A percentile compares a stretch with the other conserved stretches of the same genome.
phyloP scores from a whole-genome alignment of 2,113 vertebrate species.

The Oophaga pumilio region DNA sequence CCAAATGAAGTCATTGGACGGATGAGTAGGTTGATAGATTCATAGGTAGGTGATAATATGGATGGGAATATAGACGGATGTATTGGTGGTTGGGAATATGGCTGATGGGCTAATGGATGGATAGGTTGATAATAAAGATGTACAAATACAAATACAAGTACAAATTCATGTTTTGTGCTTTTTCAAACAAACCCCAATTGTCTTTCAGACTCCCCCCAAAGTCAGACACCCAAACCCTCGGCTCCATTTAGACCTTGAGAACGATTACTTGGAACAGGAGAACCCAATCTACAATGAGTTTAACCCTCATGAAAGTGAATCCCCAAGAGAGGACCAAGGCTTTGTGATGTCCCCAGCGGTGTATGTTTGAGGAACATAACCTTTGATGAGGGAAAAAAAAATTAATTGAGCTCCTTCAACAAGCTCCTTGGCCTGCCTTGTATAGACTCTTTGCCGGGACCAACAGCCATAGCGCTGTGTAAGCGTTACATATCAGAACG shows the following conservation, averaged over 20 bases:
- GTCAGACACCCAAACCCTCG: not conserved
- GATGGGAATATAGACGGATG: no score
- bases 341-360: conserved; percentile 73
- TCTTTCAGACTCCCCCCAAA: conserved; percentile 31
- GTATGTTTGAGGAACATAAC: conserved; percentile 65
- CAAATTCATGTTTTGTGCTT: no score
- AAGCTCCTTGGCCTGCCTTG: not conserved
- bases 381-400: not conserved
- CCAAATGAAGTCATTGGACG: no score
- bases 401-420: not conserved
- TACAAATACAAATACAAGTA: no score
- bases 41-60: no score
- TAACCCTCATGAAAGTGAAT: conserved; percentile 56
- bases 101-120: no score
- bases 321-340: conserved; percentile 58
- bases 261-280: conserved; percentile 68
- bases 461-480: not conserved
- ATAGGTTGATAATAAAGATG: no score
- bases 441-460: not conserved
- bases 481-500: not conserved
- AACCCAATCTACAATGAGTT: conserved; percentile 69
- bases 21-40: no score
- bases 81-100: no score
- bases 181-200: not conserved
- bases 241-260: conserved; percentile 37